These are phyloP conservation scores for Dynastes maya DNA, from an alignment of 2,888 invertebrate genomes.

Conservation along the genomic window DNA sequence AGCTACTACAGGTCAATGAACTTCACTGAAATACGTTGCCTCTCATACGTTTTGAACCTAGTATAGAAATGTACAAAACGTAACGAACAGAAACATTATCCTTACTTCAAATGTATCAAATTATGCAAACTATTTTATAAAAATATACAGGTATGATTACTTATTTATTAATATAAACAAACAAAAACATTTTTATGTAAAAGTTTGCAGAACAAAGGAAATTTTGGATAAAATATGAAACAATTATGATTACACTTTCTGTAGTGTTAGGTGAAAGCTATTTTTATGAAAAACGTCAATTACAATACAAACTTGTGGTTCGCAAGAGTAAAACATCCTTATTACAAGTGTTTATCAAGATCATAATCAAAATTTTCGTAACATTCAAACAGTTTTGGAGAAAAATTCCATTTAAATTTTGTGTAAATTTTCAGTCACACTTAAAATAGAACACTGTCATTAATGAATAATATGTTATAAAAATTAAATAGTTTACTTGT, in stretches of 20 bases:
- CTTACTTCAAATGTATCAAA: neutral
- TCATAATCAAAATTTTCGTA: neutral
- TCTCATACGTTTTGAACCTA: constrained; percentile 18
- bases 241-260: no score
- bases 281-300: neutral
- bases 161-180: no score
- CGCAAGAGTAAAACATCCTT: constrained; percentile 1
- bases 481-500: no score
- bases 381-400: neutral
- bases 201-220: no score
- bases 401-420: neutral
- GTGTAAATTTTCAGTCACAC: no score
- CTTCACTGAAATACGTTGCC: constrained; percentile 34
- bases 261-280: no score
- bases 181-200: no score
- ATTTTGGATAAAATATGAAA: no score
- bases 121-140: neutral
- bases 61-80: neutral
- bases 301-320: neutral
- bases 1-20: constrained; percentile 28
- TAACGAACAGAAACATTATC: neutral
- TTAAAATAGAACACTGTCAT: no score
- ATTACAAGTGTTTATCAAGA: constrained; percentile 7
- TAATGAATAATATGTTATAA: neutral
- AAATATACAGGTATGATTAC: no score